Conservation (phyloP, 2,113 vertebrate genomes). For the Capra hircus region DNA sequence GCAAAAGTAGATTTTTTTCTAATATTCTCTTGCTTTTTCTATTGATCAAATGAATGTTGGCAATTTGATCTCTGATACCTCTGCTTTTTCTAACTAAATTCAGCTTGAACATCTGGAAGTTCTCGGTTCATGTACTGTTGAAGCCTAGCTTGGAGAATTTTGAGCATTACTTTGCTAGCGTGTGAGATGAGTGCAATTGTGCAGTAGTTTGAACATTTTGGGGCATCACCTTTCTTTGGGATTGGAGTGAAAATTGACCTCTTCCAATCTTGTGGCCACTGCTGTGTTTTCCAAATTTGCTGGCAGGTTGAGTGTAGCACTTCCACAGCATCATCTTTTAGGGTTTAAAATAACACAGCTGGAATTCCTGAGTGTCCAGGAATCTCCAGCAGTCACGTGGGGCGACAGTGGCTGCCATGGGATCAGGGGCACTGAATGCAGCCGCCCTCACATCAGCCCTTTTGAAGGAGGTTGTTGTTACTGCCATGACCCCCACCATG, state of each 20-base stretch:
- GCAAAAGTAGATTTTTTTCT: neutral
- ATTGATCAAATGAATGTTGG: neutral
- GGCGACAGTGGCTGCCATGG: neutral
- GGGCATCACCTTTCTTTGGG: neutral
- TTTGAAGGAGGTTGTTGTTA: neutral
- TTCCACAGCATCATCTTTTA: neutral
- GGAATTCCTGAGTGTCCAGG: neutral
- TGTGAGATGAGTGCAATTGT: neutral
- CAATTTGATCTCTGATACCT: neutral
- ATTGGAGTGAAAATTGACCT: neutral
- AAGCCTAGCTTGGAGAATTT: neutral
- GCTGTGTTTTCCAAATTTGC: neutral
- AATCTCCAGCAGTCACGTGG: neutral
- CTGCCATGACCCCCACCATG: neutral
- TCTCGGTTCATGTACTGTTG: neutral
- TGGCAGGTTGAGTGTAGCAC: neutral
- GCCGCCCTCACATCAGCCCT: neutral
- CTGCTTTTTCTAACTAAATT: neutral
- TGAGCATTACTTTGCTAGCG: neutral
- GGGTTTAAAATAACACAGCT: neutral
- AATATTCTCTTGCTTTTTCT: neutral
- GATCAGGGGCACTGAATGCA: neutral
- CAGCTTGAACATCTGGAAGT: neutral
- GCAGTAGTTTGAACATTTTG: fast-evolving
- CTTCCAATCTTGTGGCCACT: neutral